phyloP scores from a whole-genome alignment of 2,113 vertebrate genomes.

The Microtus oregoni region DNA sequence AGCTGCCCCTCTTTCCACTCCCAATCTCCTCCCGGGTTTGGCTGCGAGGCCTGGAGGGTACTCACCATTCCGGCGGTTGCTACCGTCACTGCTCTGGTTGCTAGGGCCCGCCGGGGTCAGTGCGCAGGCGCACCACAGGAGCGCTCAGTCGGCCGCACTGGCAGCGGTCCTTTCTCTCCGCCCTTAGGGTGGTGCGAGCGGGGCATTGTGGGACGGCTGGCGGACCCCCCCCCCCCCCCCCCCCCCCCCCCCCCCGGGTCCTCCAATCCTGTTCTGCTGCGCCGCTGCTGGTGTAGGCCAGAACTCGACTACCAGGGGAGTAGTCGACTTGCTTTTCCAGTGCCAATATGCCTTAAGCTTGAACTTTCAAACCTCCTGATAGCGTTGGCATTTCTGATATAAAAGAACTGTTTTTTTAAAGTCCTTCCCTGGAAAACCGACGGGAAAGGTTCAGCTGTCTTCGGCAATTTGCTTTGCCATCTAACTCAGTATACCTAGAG shows the following conservation, averaged over 20 bases:
- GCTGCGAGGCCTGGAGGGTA: slow-evolving; percentile 38
- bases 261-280: background rate
- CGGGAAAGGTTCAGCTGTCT: background rate
- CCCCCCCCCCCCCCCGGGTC: background rate
- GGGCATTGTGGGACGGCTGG: slow-evolving; percentile 76
- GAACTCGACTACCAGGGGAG: too few relatives aligned
- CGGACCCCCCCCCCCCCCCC: accelerated
- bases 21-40: background rate
- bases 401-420: background rate
- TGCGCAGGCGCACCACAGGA: slow-evolving; percentile 81
- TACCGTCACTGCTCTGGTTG: slow-evolving; percentile 88
- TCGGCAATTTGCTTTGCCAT: background rate
- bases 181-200: slow-evolving; percentile 41
- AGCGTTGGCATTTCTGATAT: background rate
- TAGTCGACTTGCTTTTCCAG: background rate
- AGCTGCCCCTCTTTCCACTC: background rate
- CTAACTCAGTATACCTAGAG: background rate
- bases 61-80: slow-evolving; percentile 88
- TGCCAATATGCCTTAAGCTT: background rate
- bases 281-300: accelerated
- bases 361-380: background rate
- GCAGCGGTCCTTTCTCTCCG: slow-evolving; percentile 47
- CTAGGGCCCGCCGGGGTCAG: slow-evolving; percentile 82
- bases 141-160: accelerated
- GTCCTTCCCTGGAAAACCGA: background rate